Percentiles rank a stretch among this genome's conserved stretches.
phyloP scores from a whole-genome alignment of 1,140 invertebrate species.

The Hypothenemus hampei region DNA sequence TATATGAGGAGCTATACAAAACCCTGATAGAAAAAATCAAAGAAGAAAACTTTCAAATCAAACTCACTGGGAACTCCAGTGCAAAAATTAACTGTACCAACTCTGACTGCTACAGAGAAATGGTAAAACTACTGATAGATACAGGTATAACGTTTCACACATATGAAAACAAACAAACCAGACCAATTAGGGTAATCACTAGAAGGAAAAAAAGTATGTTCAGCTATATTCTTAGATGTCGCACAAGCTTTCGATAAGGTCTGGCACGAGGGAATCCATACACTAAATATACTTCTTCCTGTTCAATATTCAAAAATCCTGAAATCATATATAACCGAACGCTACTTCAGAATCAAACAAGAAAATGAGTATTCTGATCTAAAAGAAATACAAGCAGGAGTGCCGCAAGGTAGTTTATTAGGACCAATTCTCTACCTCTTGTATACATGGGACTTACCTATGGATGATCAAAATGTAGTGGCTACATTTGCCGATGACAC shows the following conservation, averaged over 20 bases:
- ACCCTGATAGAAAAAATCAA: too few species aligned
- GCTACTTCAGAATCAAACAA: slow-evolving; percentile 34
- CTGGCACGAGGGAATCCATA: slow-evolving; percentile 32
- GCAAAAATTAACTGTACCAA: too few species aligned
- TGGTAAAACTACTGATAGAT: too few species aligned
- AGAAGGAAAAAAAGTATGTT: slow-evolving; percentile 9
- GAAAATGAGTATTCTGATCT: slow-evolving; percentile 26
- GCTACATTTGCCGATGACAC: slow-evolving; percentile 41
- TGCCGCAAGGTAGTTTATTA: slow-evolving; percentile 40
- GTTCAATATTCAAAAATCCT: slow-evolving; percentile 27
- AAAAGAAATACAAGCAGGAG: slow-evolving; percentile 32
- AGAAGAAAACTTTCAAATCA: too few species aligned
- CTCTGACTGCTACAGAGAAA: too few species aligned
- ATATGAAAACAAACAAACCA: too few species aligned
- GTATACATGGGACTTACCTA: slow-evolving; percentile 36
- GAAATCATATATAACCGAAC: slow-evolving; percentile 31
- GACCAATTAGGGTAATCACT: too few species aligned
- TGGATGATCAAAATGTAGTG: slow-evolving; percentile 13
- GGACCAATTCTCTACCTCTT: slow-evolving; percentile 38
- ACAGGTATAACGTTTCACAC: too few species aligned
- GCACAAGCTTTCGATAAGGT: slow-evolving; percentile 38
- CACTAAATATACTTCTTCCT: slow-evolving; percentile 17
- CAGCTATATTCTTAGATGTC: slow-evolving; percentile 33
- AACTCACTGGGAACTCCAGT: too few species aligned
- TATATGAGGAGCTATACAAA: too few species aligned